Evolutionary conservation across 1,140 invertebrate species (phyloP), one percentile per base, ranked within the genome.

Genomic region (Elymnias hypermnestra): DNA sequence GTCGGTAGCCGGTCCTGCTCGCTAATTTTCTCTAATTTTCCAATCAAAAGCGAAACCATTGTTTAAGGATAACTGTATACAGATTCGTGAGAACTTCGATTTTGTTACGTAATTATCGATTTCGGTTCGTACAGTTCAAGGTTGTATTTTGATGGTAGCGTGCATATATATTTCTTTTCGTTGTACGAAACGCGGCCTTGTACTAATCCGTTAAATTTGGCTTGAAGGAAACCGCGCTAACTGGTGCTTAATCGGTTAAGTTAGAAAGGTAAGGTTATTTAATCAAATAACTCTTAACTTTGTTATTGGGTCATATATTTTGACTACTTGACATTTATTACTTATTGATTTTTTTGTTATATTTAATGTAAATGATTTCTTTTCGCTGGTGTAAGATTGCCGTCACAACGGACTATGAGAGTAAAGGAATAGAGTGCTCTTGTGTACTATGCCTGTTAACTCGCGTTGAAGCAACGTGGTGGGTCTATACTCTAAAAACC

Each of bases 11-110:
- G 51, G 56, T 47, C 37, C 53, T 46, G 53, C 61, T 69, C 64
- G 66, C 67, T 83, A 83, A 83, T 83, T 81, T 81, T 81, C 74
- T 72, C 72, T 81, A 81, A 83, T 83, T 83, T 83, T 83, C 78
- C 69, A 78, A 83, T 81, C 79, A 83, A 75, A 83, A 71, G 53
- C 68, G 61, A 67, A 63, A 72, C 66, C 50, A 63, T 62, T 69
- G 58, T 69, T 77, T 72, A 60, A 66, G 61, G 51, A 56, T 71
- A 78, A 75, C 67, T 69, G 72, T 71, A 59, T 55, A 33, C 37
- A 25, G 31, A 51, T 69, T 69, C 76, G 78, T 83, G 78, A 67
- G 78, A 83, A 83, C 61, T 51, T 58, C 45, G 56, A 42, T 63
- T 56, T 58, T 22, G 58, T 75, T 76, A 73, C 53, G 65, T 70